Evolutionary conservation across 1,140 invertebrate genomes (phyloP), one percentile per base, ranked within the genome.

Genomic region (Drosophila takahashii): DNA sequence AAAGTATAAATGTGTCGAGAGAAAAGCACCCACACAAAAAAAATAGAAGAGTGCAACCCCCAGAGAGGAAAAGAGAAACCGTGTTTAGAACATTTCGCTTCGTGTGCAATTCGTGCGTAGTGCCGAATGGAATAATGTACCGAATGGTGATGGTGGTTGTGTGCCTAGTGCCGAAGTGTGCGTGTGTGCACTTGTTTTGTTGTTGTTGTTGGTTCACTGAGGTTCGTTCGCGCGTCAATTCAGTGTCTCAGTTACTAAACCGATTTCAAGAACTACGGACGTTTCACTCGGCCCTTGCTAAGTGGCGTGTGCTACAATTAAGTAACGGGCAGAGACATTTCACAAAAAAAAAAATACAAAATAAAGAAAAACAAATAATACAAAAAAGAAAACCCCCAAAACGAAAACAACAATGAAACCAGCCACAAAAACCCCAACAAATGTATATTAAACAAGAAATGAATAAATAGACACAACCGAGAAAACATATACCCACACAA

Each of bases 251-350:
- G 78, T 81, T 81, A 84, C 75, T 79, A 79, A 76, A 84, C 83
- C 80, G 79, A 83, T 75, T 83, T 83, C 80, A 84, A 84, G 71
- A 83, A 73, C 80, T 66, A 65, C 80, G 80, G 80, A 79, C 79
- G 80, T 66, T 71, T 44, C 48, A 64, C 71, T 76, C 80, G 67
- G 79, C 79, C 79, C 81, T 58, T 57, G 69, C 58, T 80, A 57
- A 52, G 69, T 75, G 47, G 69, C 79, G 74, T 79, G 79, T 81
- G 79, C 79, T 74, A 58, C 67, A 78, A 81, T 83, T 81, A 65
- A 83, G 79, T 83, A 83, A 83, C 79, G 79, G 77, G 60, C 64
- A 60, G 79, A 44, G 62, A 41, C 36, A 56, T 67, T 70, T 74
- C 10, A 77, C 69, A 62, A 61, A 50, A 60, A 41, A 48, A 44